Percentiles rank a stretch among this genome's conserved stretches.
Conservation (phyloP, 2,797 vertebrate genomes). For the Xiphorhynchus erythropygius region DNA sequence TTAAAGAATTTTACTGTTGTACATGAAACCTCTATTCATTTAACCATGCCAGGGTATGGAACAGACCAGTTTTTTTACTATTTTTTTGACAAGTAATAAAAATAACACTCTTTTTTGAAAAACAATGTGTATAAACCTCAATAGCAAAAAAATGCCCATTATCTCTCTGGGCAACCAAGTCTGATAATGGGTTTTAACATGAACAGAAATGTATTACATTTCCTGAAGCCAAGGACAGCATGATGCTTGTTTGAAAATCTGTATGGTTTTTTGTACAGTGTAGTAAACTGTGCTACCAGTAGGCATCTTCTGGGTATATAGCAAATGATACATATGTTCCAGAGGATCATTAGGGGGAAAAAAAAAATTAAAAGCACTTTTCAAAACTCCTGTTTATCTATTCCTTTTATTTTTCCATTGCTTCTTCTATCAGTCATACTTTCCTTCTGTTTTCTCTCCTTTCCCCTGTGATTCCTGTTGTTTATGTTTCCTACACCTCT, state of each 20-base stretch:
- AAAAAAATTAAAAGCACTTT: neutral
- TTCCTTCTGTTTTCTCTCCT: neutral
- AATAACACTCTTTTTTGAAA: neutral
- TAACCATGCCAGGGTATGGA: neutral
- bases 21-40: neutral
- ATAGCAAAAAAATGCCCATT: neutral
- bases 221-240: neutral
- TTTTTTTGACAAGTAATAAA: neutral
- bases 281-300: neutral
- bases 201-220: neutral
- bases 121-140: neutral
- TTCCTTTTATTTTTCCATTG: neutral
- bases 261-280: neutral
- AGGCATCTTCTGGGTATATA: neutral
- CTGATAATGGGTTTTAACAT: neutral
- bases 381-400: neutral
- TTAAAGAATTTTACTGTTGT: neutral
- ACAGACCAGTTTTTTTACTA: neutral
- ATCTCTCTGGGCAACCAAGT: neutral
- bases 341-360: neutral
- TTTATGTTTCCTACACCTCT: neutral
- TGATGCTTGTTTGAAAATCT: neutral
- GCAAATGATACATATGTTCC: fast-evolving
- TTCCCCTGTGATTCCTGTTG: neutral
- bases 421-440: neutral